Base-by-base conservation (phyloP, 2,888 invertebrate genomes). In the Griposia aprilina region DNA sequence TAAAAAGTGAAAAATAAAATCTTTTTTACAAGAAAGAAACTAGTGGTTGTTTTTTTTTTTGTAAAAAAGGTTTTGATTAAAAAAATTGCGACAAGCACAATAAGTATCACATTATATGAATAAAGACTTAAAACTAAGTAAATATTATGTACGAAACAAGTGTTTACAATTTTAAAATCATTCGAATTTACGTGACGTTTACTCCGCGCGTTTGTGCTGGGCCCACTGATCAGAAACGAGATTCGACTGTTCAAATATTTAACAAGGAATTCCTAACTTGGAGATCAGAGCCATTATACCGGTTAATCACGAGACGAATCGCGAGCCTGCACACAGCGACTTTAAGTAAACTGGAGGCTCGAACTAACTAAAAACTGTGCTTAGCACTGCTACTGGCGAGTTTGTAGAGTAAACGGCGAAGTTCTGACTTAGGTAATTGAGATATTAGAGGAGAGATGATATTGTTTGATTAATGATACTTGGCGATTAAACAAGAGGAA, bases 361-460 rank as follows among this genome's bases (percentile, higher is more conserved):
- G 45, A 85, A 84, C 82, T 57, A 76, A 82, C 70, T 84, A 78
- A 78, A 81, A 84, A 84, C 78, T 76, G 70, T 84, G 41, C 60
- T 84, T 52, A 81, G 60, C 55, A 60, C 70, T 74, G 11, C 55
- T 59, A 41, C 75, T 41, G 15, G 17, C 60, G 48, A 76, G 60
- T 82, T 78, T 11, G 65, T 26, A 48, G n/a, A 72, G 52, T 41
- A 8, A 78, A 76, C 41, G 57, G 1, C 11, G 10, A 85, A 84
- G 63, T 84, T 84, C 10, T 57, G 55, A 78, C 55, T 71, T 62
- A 48, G 75, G 45, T 73, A 81, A 81, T 78, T 84, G 67, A 78
- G 73, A 36, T 75, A 70, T 73, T 62, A 74, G 41, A 63, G 50
- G 1, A 68, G 30, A 41, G 59, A 67, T 71, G 50, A 71, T 59